Conservation (phyloP, 2,113 vertebrate genomes). For the Orcinus orca region DNA sequence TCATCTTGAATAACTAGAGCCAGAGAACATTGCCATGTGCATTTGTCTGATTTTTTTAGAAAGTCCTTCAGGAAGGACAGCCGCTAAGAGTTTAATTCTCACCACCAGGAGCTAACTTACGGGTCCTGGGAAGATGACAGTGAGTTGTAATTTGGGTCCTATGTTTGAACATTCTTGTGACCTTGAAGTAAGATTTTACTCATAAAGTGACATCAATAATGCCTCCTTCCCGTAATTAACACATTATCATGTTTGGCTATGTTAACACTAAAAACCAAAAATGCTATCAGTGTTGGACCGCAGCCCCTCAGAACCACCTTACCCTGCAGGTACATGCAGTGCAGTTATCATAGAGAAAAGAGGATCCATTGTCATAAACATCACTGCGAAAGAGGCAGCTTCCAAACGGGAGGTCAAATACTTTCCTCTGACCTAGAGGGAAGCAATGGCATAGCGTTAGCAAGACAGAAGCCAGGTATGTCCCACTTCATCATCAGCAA, state of each 20-base stretch:
- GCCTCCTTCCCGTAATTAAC: background rate
- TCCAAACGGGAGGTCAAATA: constrained; percentile 95
- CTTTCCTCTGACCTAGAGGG: constrained; percentile 94
- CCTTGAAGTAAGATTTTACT: background rate
- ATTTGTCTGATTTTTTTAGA: background rate
- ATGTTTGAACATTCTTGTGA: background rate
- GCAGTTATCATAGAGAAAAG: constrained; percentile 93
- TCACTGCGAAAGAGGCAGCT: constrained; percentile 97
- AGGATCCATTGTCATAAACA: constrained; percentile 92
- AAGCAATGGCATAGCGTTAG: constrained; percentile 65
- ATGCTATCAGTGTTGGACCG: rapidly evolving
- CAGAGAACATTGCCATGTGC: background rate
- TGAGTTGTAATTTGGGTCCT: background rate
- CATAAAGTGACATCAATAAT: background rate
- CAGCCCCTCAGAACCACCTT: constrained; percentile 1
- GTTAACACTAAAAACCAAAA: background rate
- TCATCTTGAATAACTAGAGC: background rate
- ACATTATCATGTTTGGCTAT: background rate
- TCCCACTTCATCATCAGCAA: constrained; percentile 47
- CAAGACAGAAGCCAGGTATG: background rate
- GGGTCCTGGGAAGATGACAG: background rate
- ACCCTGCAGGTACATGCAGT: constrained; percentile 94
- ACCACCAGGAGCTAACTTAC: background rate
- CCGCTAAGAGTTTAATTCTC: background rate
- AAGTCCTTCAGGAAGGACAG: background rate